phyloP scores from a whole-genome alignment of 2,888 invertebrate genomes.

The Lycophotia porphyrea region DNA sequence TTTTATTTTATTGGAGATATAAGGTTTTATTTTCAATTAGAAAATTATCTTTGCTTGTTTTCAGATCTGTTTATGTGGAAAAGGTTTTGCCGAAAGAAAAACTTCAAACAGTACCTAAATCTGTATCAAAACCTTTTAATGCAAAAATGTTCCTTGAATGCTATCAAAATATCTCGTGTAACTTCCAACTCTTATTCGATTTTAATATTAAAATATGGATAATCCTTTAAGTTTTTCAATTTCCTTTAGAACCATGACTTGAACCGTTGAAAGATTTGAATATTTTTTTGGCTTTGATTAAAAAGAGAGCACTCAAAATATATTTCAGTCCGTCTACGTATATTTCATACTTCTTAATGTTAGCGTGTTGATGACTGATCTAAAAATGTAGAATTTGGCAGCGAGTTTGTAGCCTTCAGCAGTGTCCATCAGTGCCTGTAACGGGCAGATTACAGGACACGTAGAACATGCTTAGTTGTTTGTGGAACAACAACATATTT shows the following conservation, averaged over 20 bases:
- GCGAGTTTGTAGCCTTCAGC: too few species aligned
- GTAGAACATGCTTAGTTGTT: too few species aligned
- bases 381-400: too few species aligned
- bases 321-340: not conserved
- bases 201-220: constrained; percentile 10
- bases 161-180: not conserved
- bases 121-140: not conserved
- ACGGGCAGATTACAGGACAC: too few species aligned
- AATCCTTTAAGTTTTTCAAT: constrained; percentile 9
- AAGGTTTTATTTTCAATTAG: constrained; percentile 60
- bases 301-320: not conserved
- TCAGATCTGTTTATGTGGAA: not conserved
- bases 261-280: not conserved
- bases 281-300: not conserved
- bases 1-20: constrained; percentile 51
- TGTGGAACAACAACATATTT: too few species aligned
- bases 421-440: too few species aligned
- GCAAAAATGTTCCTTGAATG: not conserved
- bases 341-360: not conserved
- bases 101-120: not conserved
- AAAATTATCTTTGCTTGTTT: constrained; percentile 34
- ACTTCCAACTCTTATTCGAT: not conserved
- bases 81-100: too few species aligned
- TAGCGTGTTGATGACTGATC: not conserved
- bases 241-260: not conserved